A percentile compares a stretch with the other conserved stretches of the same genome.
phyloP scores from a whole-genome alignment of 2,888 invertebrate genomes.

The Prionchulus punctatus region DNA sequence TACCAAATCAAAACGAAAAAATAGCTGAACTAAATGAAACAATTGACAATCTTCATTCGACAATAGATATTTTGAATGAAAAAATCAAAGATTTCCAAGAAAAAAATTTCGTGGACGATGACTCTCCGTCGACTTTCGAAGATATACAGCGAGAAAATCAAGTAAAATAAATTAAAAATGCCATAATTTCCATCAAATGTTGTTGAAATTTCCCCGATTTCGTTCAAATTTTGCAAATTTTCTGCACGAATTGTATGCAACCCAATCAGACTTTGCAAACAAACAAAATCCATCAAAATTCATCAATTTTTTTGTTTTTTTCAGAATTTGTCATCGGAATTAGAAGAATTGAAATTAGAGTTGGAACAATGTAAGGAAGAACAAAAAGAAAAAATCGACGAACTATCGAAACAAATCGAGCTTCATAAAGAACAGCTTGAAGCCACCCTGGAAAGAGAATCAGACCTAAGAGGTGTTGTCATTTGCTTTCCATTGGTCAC shows the following conservation, averaged over 20 bases:
- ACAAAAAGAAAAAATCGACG: neutral
- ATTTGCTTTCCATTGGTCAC: no score
- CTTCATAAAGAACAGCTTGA: no score
- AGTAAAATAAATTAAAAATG: no score
- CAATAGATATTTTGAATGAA: slow-evolving; percentile 4
- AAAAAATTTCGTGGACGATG: neutral
- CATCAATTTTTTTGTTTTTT: neutral
- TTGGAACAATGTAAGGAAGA: slow-evolving; percentile 8
- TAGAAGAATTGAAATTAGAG: slow-evolving; percentile 12
- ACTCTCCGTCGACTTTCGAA: neutral
- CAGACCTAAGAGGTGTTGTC: no score
- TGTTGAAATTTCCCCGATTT: no score
- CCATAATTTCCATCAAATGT: no score
- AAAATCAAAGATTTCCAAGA: slow-evolving; percentile 1
- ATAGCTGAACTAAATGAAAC: slow-evolving; percentile 3
- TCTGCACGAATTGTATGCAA: no score
- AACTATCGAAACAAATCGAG: neutral
- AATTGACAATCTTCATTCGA: neutral
- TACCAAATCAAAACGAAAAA: neutral
- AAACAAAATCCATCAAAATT: no score
- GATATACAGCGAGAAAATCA: no score
- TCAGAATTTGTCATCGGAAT: slow-evolving; percentile 18
- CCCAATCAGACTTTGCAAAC: no score
- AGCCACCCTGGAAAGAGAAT: no score
- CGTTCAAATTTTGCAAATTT: no score